Percentiles rank a stretch among this genome's conserved stretches.
Conservation (phyloP, 2,888 invertebrate genomes). For the Acleris sparsana region DNA sequence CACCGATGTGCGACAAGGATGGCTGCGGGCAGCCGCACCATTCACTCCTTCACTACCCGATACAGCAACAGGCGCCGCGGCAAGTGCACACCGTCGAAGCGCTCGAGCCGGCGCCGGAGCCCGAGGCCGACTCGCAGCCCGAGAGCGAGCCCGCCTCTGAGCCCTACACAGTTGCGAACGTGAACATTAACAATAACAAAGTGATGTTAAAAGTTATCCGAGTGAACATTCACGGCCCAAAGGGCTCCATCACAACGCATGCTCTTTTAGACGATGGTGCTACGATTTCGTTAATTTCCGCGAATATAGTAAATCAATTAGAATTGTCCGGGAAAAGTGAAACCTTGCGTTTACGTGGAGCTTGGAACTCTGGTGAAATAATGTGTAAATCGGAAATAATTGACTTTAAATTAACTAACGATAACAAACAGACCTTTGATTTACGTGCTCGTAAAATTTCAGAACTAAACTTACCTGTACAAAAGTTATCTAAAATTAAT, state of each 20-base stretch:
- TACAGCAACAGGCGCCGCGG: background rate
- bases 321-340: background rate
- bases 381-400: constrained; percentile 6
- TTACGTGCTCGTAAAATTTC: constrained; percentile 2
- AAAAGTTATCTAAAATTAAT: background rate
- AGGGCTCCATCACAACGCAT: background rate
- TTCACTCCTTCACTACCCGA: background rate
- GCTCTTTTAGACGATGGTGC: constrained; percentile 7
- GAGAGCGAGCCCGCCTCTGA: constrained; percentile 1
- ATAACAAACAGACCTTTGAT: background rate
- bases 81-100: constrained; percentile 1
- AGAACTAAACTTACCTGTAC: background rate
- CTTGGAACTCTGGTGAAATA: constrained; percentile 20
- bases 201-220: constrained; percentile 4
- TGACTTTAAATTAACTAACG: constrained; percentile 6
- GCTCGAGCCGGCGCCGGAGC: background rate
- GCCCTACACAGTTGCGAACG: background rate
- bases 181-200: background rate
- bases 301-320: background rate
- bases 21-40: constrained; percentile 4
- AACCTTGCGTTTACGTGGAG: constrained; percentile 10
- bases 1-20: constrained; percentile 5
- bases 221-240: constrained; percentile 1
- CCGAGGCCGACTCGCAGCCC: constrained; percentile 2
- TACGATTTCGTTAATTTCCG: background rate